Conservation (phyloP, 2,888 invertebrate species). For the Diarsia rubi region DNA sequence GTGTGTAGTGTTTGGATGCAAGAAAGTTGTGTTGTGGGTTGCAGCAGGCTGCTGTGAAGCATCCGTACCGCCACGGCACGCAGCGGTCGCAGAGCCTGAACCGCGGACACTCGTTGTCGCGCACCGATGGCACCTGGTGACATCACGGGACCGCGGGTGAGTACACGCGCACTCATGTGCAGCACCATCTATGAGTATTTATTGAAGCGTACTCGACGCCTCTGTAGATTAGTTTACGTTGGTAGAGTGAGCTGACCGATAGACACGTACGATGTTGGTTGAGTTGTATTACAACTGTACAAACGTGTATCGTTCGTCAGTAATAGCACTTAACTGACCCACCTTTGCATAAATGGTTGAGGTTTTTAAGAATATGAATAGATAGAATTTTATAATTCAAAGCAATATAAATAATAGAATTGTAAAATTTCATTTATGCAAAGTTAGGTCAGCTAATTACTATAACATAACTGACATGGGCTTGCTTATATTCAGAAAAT, state of each 20-base stretch:
- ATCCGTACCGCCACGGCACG: conserved; percentile 91
- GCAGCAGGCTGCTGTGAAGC: conserved; percentile 92
- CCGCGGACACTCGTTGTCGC: conserved; percentile 93
- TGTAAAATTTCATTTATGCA: no score
- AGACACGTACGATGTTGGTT: background rate
- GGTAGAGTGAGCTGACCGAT: conserved; percentile 2
- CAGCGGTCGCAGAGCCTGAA: conserved; percentile 95
- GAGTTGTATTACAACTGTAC: background rate
- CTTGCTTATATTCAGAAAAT: no score
- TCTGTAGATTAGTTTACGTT: conserved; percentile 19
- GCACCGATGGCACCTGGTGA: conserved; percentile 95
- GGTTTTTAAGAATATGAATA: no score
- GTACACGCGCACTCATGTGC: conserved; percentile 44
- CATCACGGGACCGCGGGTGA: conserved; percentile 94
- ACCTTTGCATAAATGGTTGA: no score
- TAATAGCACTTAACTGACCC: no score
- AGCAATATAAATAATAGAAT: no score
- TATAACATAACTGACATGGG: background rate
- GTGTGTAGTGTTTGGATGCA: conserved; percentile 51
- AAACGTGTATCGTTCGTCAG: background rate
- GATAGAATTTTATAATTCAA: no score
- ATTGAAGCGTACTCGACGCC: conserved; percentile 22
- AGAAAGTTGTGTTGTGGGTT: conserved; percentile 70
- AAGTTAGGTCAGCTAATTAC: no score
- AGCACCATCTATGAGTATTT: conserved; percentile 26